Base-by-base conservation (phyloP, 2,888 invertebrate species). In the Chrysolina oricalcia region DNA sequence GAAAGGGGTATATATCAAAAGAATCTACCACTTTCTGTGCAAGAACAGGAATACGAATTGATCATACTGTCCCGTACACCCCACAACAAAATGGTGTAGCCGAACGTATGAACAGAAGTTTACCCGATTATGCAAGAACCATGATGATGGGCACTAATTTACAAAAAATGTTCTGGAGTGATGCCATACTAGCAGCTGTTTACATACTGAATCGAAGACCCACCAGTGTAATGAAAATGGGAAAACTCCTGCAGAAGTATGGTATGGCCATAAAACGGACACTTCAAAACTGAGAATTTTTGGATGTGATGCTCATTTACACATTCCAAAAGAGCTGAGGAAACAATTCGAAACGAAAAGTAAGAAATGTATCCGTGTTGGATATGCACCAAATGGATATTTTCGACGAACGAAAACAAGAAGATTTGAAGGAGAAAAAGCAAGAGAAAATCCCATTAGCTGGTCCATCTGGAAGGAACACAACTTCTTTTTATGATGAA, bases 71-170 rank as follows among this genome's bases (percentile, higher is more conserved):
- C 8, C 76, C 81, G 0, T 70, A 80, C 41, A 75, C 63, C 56
- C 81, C 83, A n/a, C 73, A 81, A 69, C 81, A 83, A 74, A 82
- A 82, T 56, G 80, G 80, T 9, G 63, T 63, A 1, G 15, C 10
- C 40, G 63, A 63, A 17, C 15, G 63, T 3, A 27, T 35, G 56
- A 81, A 80, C 27, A 11, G 53, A 21, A 43, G 53, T 27, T 53
- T 68, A 3, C 27, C 35, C 23, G 40, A 63, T 17, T 27, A n/a
- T n/a, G 27, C 63, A 27, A 63, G 63, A 63, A n/a, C 35, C 35
- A 35, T 63, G 40, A 15, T 59, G 11, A 15, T 19, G 23, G 27
- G n/a, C n/a, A 63, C 17, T 5, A 15, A 40, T 35, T 2, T 63
- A n/a, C 40, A 41, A 0, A 70, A 70, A 41, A 11, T 5, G n/a